Evolutionary conservation across 92 coral and sea anemone genomes (phyloP).

Genomic region (Siderastrea siderea): DNA sequence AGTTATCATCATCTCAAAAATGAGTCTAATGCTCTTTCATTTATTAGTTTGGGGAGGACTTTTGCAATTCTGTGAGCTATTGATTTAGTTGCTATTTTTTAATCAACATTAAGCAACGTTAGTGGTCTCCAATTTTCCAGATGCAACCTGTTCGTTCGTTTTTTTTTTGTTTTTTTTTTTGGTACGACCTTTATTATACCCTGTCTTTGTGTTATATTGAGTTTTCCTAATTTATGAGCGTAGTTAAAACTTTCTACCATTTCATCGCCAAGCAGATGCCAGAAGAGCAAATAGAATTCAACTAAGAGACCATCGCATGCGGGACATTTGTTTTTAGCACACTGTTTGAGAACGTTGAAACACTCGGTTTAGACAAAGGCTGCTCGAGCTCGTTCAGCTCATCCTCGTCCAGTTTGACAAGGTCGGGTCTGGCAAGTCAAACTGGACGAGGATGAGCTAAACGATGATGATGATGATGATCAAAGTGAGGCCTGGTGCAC

Average conservation of each 20-base stretch:
- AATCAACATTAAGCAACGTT: neutral
- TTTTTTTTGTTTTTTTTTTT: neutral
- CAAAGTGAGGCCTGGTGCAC: too few relatives aligned
- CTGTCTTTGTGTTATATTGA: neutral
- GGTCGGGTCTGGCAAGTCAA: too few relatives aligned
- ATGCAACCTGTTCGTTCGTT: too few relatives aligned
- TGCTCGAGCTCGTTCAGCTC: neutral
- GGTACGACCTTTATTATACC: neutral
- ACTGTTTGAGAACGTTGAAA: slow-evolving; percentile 4
- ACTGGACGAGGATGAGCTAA: too few relatives aligned
- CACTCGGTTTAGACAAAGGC: slow-evolving; percentile 5
- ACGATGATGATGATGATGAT: too few relatives aligned
- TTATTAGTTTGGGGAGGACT: too few relatives aligned
- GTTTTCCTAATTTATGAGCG: neutral
- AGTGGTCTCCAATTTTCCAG: too few relatives aligned
- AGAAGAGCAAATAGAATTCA: neutral
- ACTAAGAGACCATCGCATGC: neutral
- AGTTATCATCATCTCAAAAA: too few relatives aligned
- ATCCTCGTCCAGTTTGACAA: too few relatives aligned
- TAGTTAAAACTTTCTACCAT: neutral
- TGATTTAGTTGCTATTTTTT: too few relatives aligned
- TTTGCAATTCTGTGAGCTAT: too few relatives aligned
- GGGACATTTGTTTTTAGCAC: slow-evolving; percentile 3
- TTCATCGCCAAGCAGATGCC: neutral
- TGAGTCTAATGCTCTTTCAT: too few relatives aligned